Evolutionary conservation across 2,888 invertebrate species (phyloP), one percentile per base, ranked within the genome.

Genomic region (Spodoptera picta): DNA sequence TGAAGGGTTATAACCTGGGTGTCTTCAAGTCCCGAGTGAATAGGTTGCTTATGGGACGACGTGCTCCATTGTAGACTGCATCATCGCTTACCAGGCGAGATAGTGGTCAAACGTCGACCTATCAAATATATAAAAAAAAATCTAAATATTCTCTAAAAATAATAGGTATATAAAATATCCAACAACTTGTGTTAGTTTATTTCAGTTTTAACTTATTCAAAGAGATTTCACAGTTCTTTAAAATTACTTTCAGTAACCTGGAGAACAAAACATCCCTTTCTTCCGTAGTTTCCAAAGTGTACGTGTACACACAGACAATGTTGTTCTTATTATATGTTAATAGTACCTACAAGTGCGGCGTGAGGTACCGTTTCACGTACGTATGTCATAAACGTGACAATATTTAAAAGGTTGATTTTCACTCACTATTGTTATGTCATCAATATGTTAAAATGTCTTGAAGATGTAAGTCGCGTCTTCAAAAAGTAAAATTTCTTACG

Each of bases 291-390:
- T 36, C 50, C 51, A 7, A 27, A 50, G 6, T 44, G 31, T 31
- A 56, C 45, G 23, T 66, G 71, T 41, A 58, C 56, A 68, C 56
- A 66, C 58, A 64, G 6, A 19, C 45, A 63, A 23, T 65, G 43
- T 52, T 50, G 36, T 36, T 65, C 63, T 60, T 47, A 60, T 62
- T 60, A 65, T 60, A 48, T 61, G 52, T 60, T 59, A 60, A 50
- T 45, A 47, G 27, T 27, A 27, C 27, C 52, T 47, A 78, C 77
- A 79, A 79, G 65, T 59, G 47, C 62, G 50, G 79, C 86, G 86
- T 86, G 86, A 85, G 72, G 60, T 52, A 58, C 67, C 69, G 63
- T 76, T 86, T 86, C 64, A 68, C 84, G 77, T 82, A 66, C 59
- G 49, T 74, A 69, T 75, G 75, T 63, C 48, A 58, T 60, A 82